Conservation (phyloP, 1,140 invertebrate genomes). For the Trinorchestia longiramus region DNA sequence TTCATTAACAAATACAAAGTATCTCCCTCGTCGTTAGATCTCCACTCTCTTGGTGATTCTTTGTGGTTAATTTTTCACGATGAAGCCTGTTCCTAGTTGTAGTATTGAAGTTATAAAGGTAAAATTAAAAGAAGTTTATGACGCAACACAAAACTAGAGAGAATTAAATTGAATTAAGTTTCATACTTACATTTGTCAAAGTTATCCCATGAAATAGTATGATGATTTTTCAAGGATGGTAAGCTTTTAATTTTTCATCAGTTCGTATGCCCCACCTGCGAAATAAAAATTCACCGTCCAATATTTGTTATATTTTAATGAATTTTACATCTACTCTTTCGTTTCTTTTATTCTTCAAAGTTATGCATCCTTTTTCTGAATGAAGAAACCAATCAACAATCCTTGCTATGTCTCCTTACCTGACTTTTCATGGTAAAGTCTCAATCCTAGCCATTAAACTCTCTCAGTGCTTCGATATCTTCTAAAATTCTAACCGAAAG, state of each 20-base stretch:
- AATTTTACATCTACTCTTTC: not conserved
- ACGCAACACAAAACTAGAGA: too few relatives aligned
- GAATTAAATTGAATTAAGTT: too few relatives aligned
- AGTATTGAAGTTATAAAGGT: too few relatives aligned
- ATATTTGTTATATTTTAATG: not conserved
- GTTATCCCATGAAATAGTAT: not conserved
- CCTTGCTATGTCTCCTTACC: not conserved
- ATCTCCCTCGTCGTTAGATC: too few relatives aligned
- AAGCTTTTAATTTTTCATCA: not conserved
- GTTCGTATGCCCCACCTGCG: not conserved
- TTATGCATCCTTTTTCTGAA: not conserved
- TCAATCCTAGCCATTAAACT: slow-evolving; percentile 2
- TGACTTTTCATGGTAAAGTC: not conserved
- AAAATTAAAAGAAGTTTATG: too few relatives aligned
- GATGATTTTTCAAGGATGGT: not conserved
- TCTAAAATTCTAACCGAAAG: slow-evolving; percentile 20
- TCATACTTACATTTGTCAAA: not conserved
- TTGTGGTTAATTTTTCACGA: too few relatives aligned
- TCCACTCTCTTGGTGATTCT: too few relatives aligned
- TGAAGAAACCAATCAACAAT: not conserved
- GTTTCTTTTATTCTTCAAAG: not conserved
- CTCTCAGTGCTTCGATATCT: not conserved
- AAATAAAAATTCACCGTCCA: not conserved
- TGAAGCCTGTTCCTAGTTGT: too few relatives aligned
- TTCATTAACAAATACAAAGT: too few relatives aligned